Evolutionary conservation across 92 coral and sea anemone genomes (phyloP), one percentile per base, ranked within the genome.

Genomic region (Nematostella vectensis): DNA sequence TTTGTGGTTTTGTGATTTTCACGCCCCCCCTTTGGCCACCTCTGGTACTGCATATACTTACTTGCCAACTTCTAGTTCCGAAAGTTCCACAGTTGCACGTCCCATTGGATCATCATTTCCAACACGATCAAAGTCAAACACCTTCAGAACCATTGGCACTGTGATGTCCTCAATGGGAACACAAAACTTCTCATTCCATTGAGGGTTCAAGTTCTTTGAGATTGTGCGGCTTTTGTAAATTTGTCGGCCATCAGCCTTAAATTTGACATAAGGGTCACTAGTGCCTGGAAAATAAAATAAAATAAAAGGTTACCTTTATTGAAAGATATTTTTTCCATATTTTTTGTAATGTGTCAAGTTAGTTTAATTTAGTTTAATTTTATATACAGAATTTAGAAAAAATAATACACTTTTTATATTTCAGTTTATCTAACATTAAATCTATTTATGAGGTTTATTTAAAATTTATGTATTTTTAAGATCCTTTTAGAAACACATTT

Each of bases 81-180:
- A 70, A 40, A 89, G 57, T 65, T 89, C 97, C 0, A 89, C 97
- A 40, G 74, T 74, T 29, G 94, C 97, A 29, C 54, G 65, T 51
- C 97, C 97, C 97, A 89, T 89, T 10, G 97, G 97, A 47, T 89
- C 97, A 68, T 89, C 97, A 55, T 83, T 83, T 30, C 97, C 87
- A 50, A 89, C 95, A 47, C 88, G 94, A 58, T 89, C 97, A 81
- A 89, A 89, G 62, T 89, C 97, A 68, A 77, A 83, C 47, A 89
- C 97, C 68, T 89, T 89, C 43, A 89, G 48, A 18, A 89, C 89
- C 63, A 89, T 83, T 8, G 97, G 97, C 37, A 88, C 87, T 31
- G 88, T 86, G 23, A 89, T 85, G 59, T 89, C 97, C 61, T 89
- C 97, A 52, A 89, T 89, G 9, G 97, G 97, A 53, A 89, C 97